Percentiles rank a stretch among this genome's conserved stretches.
Evolutionary conservation across 2,113 vertebrate species (phyloP).

Genomic region (Glaucomys volans): DNA sequence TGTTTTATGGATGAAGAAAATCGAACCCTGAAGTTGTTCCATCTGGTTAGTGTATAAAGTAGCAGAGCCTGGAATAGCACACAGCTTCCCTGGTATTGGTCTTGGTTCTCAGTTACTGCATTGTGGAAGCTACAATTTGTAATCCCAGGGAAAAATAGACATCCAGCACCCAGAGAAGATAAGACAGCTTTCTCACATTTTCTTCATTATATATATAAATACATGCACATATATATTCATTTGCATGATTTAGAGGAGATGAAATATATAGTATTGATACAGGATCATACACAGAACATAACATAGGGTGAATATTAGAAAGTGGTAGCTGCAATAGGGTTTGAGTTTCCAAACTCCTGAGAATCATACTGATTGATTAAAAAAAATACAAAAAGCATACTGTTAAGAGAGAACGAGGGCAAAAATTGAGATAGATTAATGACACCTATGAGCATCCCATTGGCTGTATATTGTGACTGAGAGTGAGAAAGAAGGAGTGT

Average conservation of each 20-base stretch:
- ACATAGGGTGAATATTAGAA: neutral
- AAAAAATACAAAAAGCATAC: neutral
- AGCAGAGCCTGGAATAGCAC: neutral
- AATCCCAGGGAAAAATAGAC: neutral
- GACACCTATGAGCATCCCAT: neutral
- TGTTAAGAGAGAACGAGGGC: neutral
- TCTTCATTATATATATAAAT: neutral
- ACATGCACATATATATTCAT: neutral
- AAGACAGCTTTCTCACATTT: neutral
- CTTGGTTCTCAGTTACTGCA: neutral
- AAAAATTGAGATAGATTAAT: neutral
- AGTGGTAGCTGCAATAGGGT: neutral
- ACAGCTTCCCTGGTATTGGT: neutral
- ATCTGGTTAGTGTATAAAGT: neutral
- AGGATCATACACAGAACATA: neutral
- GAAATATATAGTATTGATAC: neutral
- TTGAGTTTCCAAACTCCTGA: neutral
- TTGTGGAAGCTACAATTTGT: neutral
- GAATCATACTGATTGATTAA: neutral
- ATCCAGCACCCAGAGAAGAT: neutral
- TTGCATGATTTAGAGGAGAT: neutral
- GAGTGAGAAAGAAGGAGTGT: neutral
- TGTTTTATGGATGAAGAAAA: constrained; percentile 17
- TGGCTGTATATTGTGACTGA: neutral
- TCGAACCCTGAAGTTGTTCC: neutral